phyloP scores from a whole-genome alignment of 2,113 vertebrate species.

The Jaculus jaculus region DNA sequence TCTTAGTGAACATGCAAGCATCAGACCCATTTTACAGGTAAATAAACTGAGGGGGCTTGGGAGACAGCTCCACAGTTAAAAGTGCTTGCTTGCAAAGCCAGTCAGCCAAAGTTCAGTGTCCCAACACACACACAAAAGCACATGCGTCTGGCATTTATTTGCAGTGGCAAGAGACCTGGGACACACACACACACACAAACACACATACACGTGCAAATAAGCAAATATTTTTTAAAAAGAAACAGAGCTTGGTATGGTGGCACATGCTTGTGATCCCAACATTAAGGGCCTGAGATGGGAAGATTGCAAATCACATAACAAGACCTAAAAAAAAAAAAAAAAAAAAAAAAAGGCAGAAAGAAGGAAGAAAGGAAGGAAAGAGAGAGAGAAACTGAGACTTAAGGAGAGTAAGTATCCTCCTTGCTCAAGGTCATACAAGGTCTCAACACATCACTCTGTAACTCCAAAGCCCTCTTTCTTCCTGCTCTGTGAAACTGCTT shows the following conservation, averaged over 20 bases:
- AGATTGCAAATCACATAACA: not conserved
- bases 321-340: not conserved
- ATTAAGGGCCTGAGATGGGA: not conserved
- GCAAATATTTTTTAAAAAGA: not conserved
- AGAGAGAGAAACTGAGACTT: not conserved
- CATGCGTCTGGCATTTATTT: no score
- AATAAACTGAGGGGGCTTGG: not conserved
- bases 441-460: not conserved
- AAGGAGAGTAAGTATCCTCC: not conserved
- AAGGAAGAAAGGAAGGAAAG: not conserved
- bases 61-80: no score
- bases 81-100: no score
- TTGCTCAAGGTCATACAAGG: not conserved
- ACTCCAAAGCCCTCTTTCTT: not conserved
- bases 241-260: not conserved
- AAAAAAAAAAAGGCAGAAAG: not conserved
- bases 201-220: no score
- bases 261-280: not conserved
- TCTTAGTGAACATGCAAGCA: not conserved
- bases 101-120: no score
- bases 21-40: not conserved
- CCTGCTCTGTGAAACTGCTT: not conserved
- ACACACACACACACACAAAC: no score
- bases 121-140: no score
- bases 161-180: no score